phyloP scores from a whole-genome alignment of 2,113 vertebrate species.

The Rana temporaria region DNA sequence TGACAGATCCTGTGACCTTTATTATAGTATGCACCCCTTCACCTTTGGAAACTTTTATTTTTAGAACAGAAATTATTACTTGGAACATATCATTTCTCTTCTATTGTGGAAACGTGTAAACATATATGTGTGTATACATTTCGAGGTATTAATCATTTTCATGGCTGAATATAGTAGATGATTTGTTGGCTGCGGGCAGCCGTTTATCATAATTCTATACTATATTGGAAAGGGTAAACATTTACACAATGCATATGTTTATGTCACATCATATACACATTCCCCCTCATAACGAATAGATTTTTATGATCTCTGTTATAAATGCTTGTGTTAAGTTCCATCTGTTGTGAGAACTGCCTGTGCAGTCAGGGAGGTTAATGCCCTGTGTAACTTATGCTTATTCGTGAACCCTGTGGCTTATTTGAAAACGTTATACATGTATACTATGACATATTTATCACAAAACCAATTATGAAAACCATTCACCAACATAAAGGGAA shows the following conservation, averaged over 20 bases:
- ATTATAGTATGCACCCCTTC: not conserved
- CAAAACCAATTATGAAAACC: too few species aligned
- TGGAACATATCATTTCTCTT: not conserved
- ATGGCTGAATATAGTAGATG: not conserved
- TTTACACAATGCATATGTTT: conserved; percentile 26
- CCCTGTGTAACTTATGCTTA: not conserved
- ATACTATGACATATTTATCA: too few species aligned
- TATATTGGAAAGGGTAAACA: conserved; percentile 1
- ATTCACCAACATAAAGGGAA: too few species aligned
- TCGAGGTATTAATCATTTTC: conserved; percentile 18
- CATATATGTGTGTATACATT: conserved; percentile 7
- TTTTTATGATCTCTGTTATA: not conserved
- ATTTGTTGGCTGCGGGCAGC: not conserved
- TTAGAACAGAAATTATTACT: not conserved
- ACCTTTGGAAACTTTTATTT: not conserved
- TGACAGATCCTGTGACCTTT: too few species aligned
- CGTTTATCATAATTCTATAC: conserved; percentile 26
- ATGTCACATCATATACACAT: not conserved
- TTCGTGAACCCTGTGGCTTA: too few species aligned
- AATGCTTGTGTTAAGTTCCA: not conserved
- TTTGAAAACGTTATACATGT: too few species aligned
- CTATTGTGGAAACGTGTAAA: not conserved
- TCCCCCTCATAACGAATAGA: not conserved
- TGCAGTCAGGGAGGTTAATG: not conserved
- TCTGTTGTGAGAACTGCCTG: too few species aligned